These are phyloP conservation scores for Caenorhabditis sinica DNA, from an alignment of 2,888 invertebrate species.

Conservation along the genomic window DNA sequence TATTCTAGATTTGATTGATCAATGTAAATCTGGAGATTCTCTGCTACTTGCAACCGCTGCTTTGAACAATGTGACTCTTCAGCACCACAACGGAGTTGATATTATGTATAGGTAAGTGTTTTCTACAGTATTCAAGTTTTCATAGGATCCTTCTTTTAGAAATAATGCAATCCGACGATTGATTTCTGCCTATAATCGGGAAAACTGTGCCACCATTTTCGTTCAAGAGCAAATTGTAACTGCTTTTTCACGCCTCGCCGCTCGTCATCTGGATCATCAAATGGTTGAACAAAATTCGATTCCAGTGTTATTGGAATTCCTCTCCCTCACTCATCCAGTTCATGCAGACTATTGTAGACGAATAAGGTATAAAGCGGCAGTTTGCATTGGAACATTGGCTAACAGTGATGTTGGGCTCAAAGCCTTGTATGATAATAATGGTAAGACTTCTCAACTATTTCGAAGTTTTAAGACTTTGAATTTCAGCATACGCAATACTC, in stretches of 20 bases:
- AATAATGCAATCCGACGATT: conserved; percentile 78
- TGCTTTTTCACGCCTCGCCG: conserved; percentile 79
- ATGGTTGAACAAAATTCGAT: conserved; percentile 78
- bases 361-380: conserved; percentile 81
- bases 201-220: conserved; percentile 75
- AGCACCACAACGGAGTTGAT: conserved; percentile 67
- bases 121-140: not conserved
- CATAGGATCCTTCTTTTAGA: conserved; percentile 27
- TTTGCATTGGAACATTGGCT: conserved; percentile 80
- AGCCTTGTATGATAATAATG: conserved; percentile 77
- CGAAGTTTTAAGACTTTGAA: not conserved
- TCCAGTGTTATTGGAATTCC: conserved; percentile 78
- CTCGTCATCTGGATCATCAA: conserved; percentile 76
- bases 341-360: conserved; percentile 77
- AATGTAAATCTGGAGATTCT: conserved; percentile 76
- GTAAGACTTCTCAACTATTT: conserved; percentile 45
- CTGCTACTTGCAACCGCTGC: conserved; percentile 80
- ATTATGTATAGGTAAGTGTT: conserved; percentile 69
- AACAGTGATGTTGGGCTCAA: conserved; percentile 78
- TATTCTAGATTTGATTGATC: conserved; percentile 75
- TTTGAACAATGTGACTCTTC: conserved; percentile 78
- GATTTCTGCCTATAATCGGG: conserved; percentile 71
- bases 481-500: conserved; percentile 75
- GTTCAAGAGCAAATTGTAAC: conserved; percentile 82
- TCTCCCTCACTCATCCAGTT: conserved; percentile 72